Percentiles rank a stretch among this genome's conserved stretches.
phyloP scores from a whole-genome alignment of 2,888 invertebrate genomes.

The Leptopilina myrica region DNA sequence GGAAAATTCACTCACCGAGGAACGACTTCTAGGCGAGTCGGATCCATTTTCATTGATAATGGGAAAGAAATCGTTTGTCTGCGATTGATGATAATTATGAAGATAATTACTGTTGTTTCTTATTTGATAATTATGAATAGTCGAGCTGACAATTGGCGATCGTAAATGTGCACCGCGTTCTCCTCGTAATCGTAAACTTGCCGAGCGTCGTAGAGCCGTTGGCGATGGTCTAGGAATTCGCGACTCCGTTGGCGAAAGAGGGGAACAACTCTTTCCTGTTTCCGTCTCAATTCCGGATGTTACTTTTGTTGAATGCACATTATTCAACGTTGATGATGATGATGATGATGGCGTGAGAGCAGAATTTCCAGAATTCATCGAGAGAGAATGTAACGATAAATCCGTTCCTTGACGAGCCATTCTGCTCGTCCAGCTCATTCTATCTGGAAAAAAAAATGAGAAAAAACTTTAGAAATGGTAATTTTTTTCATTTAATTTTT shows the following conservation, averaged over 20 bases:
- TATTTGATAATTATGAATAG: constrained; percentile 57
- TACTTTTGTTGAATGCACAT: neutral
- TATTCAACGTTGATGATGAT: neutral
- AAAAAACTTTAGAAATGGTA: neutral
- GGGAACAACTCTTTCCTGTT: neutral
- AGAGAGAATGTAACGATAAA: constrained; percentile 58
- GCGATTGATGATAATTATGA: constrained; percentile 50
- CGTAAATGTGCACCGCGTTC: constrained; percentile 70
- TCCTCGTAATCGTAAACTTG: constrained; percentile 84
- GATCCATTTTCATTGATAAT: constrained; percentile 82
- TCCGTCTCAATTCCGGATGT: neutral
- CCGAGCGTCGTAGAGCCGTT: constrained; percentile 80
- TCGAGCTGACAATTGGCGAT: constrained; percentile 21
- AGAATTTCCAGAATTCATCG: constrained; percentile 46
- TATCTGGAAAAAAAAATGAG: neutral
- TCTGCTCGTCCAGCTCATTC: constrained; percentile 56
- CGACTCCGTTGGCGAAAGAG: constrained; percentile 72
- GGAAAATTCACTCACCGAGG: constrained; percentile 65
- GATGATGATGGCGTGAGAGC: constrained; percentile 13
- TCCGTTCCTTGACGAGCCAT: constrained; percentile 68
- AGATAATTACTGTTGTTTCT: constrained; percentile 55
- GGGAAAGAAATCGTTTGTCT: constrained; percentile 77
- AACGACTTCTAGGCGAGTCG: constrained; percentile 72
- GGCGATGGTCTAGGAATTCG: constrained; percentile 77
- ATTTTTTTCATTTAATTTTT: no score